phyloP scores from a whole-genome alignment of 2,113 vertebrate species.

The Ciconia maguari region DNA sequence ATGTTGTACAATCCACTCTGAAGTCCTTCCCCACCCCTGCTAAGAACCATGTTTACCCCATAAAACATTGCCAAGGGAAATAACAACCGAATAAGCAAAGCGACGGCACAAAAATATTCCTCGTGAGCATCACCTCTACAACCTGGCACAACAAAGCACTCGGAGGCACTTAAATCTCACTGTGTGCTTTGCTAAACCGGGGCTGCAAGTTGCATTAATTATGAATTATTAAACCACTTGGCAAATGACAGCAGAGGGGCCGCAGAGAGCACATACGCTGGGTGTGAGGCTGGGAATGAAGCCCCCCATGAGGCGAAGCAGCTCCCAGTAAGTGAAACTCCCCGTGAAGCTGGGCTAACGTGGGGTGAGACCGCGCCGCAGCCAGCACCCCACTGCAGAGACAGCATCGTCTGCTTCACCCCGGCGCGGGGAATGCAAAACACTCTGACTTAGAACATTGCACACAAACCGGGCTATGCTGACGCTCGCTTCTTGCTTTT shows the following conservation, averaged over 20 bases:
- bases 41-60: neutral
- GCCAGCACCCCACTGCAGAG: neutral
- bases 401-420: neutral
- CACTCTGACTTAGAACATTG: neutral
- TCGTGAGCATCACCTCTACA: neutral
- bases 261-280: neutral
- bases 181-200: neutral
- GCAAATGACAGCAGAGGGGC: constrained; percentile 28
- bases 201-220: constrained; percentile 14
- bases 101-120: neutral
- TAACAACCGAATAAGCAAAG: neutral
- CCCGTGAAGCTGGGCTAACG: neutral
- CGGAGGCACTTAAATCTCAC: neutral
- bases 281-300: neutral
- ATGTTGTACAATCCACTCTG: neutral
- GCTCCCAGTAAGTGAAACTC: neutral
- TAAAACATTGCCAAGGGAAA: neutral
- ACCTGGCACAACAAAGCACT: constrained; percentile 15
- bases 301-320: neutral
- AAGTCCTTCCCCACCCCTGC: neutral
- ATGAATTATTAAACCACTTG: neutral
- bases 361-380: accelerated
- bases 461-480: neutral
- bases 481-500: neutral
- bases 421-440: neutral